A percentile compares a stretch with the other conserved stretches of the same genome.
Evolutionary conservation across 2,888 invertebrate genomes (phyloP).

Genomic region (Buathra laborator): DNA sequence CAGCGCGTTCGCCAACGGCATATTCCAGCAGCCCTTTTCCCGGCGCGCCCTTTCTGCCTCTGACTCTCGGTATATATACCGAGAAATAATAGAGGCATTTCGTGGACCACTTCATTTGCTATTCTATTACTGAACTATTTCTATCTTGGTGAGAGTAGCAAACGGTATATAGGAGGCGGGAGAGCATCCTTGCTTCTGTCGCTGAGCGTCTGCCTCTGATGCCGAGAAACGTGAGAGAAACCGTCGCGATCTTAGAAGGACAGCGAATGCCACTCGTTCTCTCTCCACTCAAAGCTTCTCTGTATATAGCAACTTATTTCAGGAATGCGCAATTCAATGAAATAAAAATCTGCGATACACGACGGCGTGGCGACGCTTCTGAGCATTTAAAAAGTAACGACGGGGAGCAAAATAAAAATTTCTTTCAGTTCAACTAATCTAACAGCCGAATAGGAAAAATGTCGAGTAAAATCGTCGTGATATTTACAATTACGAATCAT

Average conservation of each 20-base stretch:
- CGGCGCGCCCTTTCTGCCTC: constrained; percentile 19
- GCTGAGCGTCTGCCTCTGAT: background rate
- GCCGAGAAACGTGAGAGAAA: constrained; percentile 9
- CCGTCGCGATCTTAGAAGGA: constrained; percentile 30
- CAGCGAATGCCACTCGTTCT: constrained; percentile 32
- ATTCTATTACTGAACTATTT: constrained; percentile 68
- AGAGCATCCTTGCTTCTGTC: background rate
- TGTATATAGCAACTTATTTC: constrained; percentile 23
- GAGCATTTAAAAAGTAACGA: background rate
- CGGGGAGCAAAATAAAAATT: background rate
- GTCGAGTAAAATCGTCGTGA: background rate
- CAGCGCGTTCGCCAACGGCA: constrained; percentile 28
- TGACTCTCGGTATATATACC: constrained; percentile 37
- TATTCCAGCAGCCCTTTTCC: constrained; percentile 47
- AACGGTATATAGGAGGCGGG: constrained; percentile 30
- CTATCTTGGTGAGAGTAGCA: constrained; percentile 52
- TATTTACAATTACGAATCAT: background rate
- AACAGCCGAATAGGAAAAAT: too few species aligned
- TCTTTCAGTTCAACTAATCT: background rate
- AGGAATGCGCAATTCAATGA: constrained; percentile 12
- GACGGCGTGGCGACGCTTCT: background rate
- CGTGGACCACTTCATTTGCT: constrained; percentile 67
- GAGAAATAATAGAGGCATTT: constrained; percentile 67
- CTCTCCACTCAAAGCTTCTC: constrained; percentile 29
- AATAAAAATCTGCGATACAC: constrained; percentile 60